These are phyloP conservation scores for Cyprinodon tularosa DNA, from an alignment of 2,113 vertebrate genomes.

Conservation along the genomic window DNA sequence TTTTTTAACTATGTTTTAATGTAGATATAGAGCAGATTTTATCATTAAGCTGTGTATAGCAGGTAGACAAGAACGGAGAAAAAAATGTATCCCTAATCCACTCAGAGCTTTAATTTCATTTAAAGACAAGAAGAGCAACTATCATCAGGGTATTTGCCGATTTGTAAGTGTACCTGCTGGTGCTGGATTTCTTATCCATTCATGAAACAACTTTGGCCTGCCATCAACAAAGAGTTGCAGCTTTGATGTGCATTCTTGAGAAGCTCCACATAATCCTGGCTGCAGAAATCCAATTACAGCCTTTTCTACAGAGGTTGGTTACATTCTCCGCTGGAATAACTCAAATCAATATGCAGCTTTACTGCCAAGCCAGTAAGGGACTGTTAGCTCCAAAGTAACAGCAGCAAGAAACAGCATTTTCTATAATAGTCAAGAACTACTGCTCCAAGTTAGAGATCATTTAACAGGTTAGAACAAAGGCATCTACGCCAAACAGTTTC, in stretches of 20 bases:
- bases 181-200: constrained; percentile 8
- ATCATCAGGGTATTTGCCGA: constrained; percentile 17
- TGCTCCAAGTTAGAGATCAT: not conserved
- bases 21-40: not conserved
- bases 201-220: constrained; percentile 21
- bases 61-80: not conserved
- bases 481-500: not conserved
- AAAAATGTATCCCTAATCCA: not conserved
- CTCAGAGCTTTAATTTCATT: not conserved
- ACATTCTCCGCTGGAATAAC: constrained; percentile 71
- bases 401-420: constrained; percentile 4
- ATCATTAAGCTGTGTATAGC: not conserved
- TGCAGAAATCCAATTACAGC: constrained; percentile 76
- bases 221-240: constrained; percentile 31
- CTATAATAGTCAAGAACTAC: constrained; percentile 10
- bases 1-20: too few relatives aligned
- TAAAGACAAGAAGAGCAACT: not conserved
- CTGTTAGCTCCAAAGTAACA: constrained; percentile 44
- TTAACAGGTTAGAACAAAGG: not conserved
- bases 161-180: constrained; percentile 12
- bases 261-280: constrained; percentile 57
- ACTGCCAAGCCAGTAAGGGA: constrained; percentile 49
- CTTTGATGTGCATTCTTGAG: constrained; percentile 57
- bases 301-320: constrained; percentile 68
- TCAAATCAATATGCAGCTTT: constrained; percentile 67